phyloP scores from a whole-genome alignment of 2,797 vertebrate species.

The Lagodon rhomboides region DNA sequence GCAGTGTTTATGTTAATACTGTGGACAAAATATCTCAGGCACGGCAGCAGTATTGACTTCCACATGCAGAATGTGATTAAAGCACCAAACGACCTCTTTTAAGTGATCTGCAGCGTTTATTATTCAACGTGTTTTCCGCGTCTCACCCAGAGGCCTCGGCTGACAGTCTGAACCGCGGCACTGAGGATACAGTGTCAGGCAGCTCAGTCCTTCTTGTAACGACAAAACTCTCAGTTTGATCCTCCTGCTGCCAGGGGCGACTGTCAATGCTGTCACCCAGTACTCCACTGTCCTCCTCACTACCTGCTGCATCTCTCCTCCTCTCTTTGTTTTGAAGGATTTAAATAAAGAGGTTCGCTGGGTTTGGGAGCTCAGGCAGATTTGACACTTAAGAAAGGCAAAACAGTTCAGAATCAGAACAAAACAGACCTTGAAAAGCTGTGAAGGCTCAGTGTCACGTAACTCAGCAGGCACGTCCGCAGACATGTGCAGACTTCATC shows the following conservation, averaged over 20 bases:
- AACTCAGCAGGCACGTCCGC: slow-evolving; percentile 4
- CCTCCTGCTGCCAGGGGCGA: slow-evolving; percentile 47
- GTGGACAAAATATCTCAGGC: neutral
- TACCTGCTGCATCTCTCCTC: slow-evolving; percentile 32
- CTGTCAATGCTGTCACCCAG: slow-evolving; percentile 61
- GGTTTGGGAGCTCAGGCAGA: slow-evolving; percentile 17
- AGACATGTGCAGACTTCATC: slow-evolving; percentile 25
- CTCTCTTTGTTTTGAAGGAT: slow-evolving; percentile 43
- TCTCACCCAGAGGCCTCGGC: slow-evolving; percentile 18
- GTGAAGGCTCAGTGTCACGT: slow-evolving; percentile 19
- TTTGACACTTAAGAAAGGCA: slow-evolving; percentile 32
- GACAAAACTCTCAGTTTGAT: slow-evolving; percentile 63
- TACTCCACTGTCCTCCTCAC: slow-evolving; percentile 34
- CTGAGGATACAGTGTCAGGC: slow-evolving; percentile 46
- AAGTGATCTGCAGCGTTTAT: slow-evolving; percentile 13
- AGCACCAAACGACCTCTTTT: neutral
- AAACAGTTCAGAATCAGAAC: slow-evolving; percentile 24
- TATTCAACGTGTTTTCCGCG: neutral
- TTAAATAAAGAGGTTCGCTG: slow-evolving; percentile 25
- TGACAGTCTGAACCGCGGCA: slow-evolving; percentile 41
- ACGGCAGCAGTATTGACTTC: neutral
- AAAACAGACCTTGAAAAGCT: slow-evolving; percentile 23
- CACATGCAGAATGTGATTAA: slow-evolving; percentile 2
- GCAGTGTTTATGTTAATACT: neutral
- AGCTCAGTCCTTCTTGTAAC: slow-evolving; percentile 40